Conservation (phyloP, 2,888 invertebrate genomes). For the Herminia tarsipennalis region DNA sequence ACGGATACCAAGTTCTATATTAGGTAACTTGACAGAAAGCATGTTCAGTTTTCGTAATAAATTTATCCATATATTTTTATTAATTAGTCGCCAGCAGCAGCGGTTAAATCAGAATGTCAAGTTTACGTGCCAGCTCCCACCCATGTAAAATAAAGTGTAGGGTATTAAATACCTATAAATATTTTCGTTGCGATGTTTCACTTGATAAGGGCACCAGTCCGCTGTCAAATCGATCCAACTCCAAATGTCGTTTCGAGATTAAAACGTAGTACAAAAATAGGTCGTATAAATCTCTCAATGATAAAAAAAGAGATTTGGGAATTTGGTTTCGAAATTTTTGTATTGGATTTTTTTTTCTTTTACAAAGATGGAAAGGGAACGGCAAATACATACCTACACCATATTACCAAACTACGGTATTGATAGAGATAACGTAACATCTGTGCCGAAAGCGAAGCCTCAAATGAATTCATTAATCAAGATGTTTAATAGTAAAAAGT, state of each 20-base stretch:
- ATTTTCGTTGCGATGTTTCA: constrained; percentile 23
- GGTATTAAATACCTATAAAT: constrained; percentile 29
- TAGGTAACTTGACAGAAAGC: too few species aligned
- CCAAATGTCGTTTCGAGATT: constrained; percentile 37
- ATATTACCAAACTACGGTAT: background rate
- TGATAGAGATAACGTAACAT: too few species aligned
- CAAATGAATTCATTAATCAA: too few species aligned
- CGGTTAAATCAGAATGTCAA: background rate
- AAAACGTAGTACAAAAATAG: constrained; percentile 27
- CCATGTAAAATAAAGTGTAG: background rate
- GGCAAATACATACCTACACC: background rate
- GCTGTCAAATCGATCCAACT: constrained; percentile 35
- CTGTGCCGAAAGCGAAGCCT: too few species aligned
- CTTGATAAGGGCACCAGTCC: constrained; percentile 35
- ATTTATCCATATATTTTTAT: too few species aligned
- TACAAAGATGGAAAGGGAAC: background rate
- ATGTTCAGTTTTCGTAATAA: too few species aligned
- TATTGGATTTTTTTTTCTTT: background rate
- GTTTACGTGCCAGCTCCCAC: background rate
- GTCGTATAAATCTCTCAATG: constrained; percentile 24
- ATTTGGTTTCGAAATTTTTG: constrained; percentile 23
- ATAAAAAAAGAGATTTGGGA: constrained; percentile 19
- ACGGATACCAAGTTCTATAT: too few species aligned
- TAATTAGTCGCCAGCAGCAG: too few species aligned
- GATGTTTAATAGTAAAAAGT: too few species aligned